Evolutionary conservation across 2,113 vertebrate genomes (phyloP), one percentile per base, ranked within the genome.

Genomic region (Meriones unguiculatus): DNA sequence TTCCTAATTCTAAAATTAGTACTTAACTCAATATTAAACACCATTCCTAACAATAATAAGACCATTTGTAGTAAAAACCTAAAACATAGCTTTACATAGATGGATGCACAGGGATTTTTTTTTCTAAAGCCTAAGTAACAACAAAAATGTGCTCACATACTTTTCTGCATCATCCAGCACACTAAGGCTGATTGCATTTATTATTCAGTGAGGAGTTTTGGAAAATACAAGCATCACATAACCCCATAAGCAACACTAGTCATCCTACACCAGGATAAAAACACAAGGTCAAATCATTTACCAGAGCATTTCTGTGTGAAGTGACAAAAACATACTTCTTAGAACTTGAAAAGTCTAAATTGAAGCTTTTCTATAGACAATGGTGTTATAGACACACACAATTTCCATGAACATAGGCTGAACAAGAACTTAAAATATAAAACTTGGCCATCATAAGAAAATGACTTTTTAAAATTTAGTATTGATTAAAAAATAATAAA

Each of bases 121-220:
- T 32, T 89, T 89, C 88, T 72, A 46, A 93, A 90, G 10, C 12
- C 28, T 76, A 92, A 95, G 95, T 89, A 91, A 92, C 8, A 94
- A 70, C 2, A 50, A 91, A 93, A 95, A 32, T 5, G 20, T 52
- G 76, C 92, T 92, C 72, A 32, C 65, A 85, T 59, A 85, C 67
- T 85, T 54, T 25, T 94, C 64, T 91, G 9, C 87, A 54, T 72
- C 70, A 81, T 75, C 30, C 38, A 92, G 35, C 85, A 96, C 52
- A 54, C 70, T 64, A 86, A 20, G 41, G 57, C 9, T 90, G 77
- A 72, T 73, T 93, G 46, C 67, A 82, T 96, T 90, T 94, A 81
- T 93, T 94, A 90, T 62, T 90, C 80, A 80, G 57, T 73, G 41
- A 93, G 25, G 65, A 77, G 17, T 78, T 25, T 89, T 89, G n/a